Evolutionary conservation across 1,140 invertebrate genomes (phyloP), one percentile per base, ranked within the genome.

Genomic region (Calliphora vicina): DNA sequence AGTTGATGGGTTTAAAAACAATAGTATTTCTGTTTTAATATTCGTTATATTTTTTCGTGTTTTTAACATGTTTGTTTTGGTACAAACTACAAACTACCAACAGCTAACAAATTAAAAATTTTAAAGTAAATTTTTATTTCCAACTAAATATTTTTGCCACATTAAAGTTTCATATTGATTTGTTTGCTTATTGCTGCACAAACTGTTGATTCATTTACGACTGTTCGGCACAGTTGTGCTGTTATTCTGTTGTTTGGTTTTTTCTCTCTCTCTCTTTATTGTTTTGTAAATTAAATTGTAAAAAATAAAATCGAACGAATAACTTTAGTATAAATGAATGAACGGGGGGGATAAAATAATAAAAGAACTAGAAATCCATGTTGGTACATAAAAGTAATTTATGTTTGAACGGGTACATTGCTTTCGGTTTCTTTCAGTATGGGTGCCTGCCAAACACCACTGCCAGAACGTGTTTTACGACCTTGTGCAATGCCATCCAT

Each of bases 401-500:
- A 90, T 90, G 89, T 90, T 85, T 90, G 86, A 3, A 90, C 89
- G 45, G 87, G 88, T 81, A 90, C 88, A 84, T 90, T 90, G 85
- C 86, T 90, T 45, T 90, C 89, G 15, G 86, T 84, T 84, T 89
- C 88, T 84, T 87, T 85, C 73, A 89, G 83, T 13, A 89, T 85
- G 17, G 88, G 87, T 83, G 88, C 87, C 61, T 88, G 84, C 88
- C 88, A 90, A 6, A 89, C 87, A 25, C 88, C 88, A 82, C 88
- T 90, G 80, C 88, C 88, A 26, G 88, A 88, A 57, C 89, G 86
- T 26, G 86, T 95, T 92, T 96, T 96, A 81, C 95, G 92, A 6
- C 95, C 94, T 87, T 95, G 95, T 17, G 96, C 94, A 82, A 97
- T 96, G 83, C 96, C 95, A 87, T 96, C 96, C 95, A 97, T 96